Percentiles rank a stretch among this genome's conserved stretches.
Evolutionary conservation across 2,113 vertebrate species (phyloP).

Genomic region (Megatriorchis doriae): DNA sequence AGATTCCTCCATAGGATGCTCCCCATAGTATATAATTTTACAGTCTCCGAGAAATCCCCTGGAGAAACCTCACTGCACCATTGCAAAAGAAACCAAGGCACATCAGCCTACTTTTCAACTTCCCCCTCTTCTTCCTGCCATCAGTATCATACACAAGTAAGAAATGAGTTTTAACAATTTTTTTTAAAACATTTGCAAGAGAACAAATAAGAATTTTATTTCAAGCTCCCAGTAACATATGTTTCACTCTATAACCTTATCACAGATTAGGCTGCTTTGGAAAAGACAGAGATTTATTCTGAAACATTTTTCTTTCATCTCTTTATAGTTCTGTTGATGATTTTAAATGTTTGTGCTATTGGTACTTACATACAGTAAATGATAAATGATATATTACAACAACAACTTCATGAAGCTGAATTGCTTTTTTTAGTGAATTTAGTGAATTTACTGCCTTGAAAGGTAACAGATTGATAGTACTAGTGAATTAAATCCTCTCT

Average conservation of each 20-base stretch:
- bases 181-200: background rate
- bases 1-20: background rate
- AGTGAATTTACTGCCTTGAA: conserved; percentile 65
- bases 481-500: conserved; percentile 53
- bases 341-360: conserved; percentile 67
- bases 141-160: background rate
- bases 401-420: conserved; percentile 57
- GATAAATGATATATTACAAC: conserved; percentile 68
- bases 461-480: conserved; percentile 66
- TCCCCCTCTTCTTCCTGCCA: background rate
- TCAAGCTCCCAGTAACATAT: background rate
- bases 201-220: conserved; percentile 26
- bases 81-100: background rate
- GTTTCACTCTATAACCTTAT: conserved; percentile 19
- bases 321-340: conserved; percentile 60
- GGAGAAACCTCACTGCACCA: background rate
- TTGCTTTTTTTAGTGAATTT: conserved; percentile 60
- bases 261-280: conserved; percentile 10
- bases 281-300: conserved; percentile 59
- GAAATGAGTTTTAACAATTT: conserved; percentile 36
- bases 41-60: background rate
- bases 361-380: conserved; percentile 65
- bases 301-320: conserved; percentile 51
- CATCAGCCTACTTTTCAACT: background rate
- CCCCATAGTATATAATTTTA: background rate